Percentiles rank a stretch among this genome's conserved stretches.
Conservation (phyloP, 1,140 invertebrate species). For the Drosophila yakuba region DNA sequence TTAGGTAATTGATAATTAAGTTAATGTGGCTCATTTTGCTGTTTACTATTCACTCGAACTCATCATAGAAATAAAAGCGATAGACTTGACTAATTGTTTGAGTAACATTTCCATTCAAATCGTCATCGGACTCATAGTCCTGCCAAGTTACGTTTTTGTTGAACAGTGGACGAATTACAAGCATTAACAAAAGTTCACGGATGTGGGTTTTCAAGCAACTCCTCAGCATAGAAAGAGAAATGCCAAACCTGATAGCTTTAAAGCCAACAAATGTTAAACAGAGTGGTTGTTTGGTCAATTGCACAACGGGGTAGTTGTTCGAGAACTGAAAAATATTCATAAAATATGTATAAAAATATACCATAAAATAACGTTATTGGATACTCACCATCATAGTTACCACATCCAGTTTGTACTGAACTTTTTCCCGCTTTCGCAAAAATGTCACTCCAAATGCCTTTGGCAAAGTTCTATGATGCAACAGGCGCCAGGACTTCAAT, state of each 20-base stretch:
- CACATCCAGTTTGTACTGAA: constrained; percentile 35
- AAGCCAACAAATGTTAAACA: constrained; percentile 13
- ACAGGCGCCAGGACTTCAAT: constrained; percentile 45
- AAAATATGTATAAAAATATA: not conserved
- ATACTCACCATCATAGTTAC: constrained; percentile 52
- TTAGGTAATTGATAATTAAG: constrained; percentile 15
- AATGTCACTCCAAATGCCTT: constrained; percentile 55
- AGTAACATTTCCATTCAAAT: constrained; percentile 64
- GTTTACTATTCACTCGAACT: constrained; percentile 53
- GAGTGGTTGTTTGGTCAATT: constrained; percentile 11
- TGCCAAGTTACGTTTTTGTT: constrained; percentile 13
- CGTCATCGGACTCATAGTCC: constrained; percentile 20
- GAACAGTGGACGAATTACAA: constrained; percentile 12
- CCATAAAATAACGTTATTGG: not conserved
- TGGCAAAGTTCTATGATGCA: constrained; percentile 48
- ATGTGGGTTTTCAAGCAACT: constrained; percentile 1
- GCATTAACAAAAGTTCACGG: constrained; percentile 20
- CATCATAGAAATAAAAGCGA: constrained; percentile 58
- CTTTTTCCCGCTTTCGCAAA: constrained; percentile 2
- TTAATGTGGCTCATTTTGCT: constrained; percentile 27
- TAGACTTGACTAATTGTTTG: constrained; percentile 60
- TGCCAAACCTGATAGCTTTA: not conserved
- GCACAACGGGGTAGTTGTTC: constrained; percentile 34
- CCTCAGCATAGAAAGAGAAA: constrained; percentile 27
- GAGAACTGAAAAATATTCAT: constrained; percentile 16